A percentile compares a stretch with the other conserved stretches of the same genome.
These are phyloP conservation scores for Polypterus bichir DNA, from an alignment of 2,113 vertebrate genomes.

Conservation along the genomic window DNA sequence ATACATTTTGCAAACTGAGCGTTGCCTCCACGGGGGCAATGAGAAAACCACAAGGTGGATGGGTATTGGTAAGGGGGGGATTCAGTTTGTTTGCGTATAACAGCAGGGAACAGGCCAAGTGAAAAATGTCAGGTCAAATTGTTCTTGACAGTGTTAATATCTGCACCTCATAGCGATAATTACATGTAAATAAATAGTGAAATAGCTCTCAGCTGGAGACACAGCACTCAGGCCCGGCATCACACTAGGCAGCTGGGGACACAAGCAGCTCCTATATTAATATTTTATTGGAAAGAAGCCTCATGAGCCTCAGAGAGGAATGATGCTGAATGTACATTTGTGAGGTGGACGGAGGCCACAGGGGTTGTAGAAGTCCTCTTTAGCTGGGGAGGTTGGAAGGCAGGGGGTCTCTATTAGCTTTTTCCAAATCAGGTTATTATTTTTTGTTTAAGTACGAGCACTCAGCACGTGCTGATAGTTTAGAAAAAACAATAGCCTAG, in stretches of 20 bases:
- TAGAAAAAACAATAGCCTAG: too few species aligned
- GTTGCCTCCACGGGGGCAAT: neutral
- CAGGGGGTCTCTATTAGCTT: neutral
- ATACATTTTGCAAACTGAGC: neutral
- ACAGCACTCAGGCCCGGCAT: conserved; percentile 50
- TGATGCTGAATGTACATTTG: conserved; percentile 11
- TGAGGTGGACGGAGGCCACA: neutral
- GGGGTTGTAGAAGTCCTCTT: too few species aligned
- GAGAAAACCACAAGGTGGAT: neutral
- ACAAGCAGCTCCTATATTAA: conserved; percentile 19
- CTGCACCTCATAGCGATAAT: conserved; percentile 98
- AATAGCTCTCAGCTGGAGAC: conserved; percentile 98
- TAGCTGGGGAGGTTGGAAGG: conserved; percentile 3
- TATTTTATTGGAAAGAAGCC: conserved; percentile 16
- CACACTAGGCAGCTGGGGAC: conserved; percentile 78
- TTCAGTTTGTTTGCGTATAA: conserved; percentile 43
- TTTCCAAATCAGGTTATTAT: too few species aligned
- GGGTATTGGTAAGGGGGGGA: conserved; percentile 6
- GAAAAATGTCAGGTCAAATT: conserved; percentile 99
- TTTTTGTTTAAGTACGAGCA: too few species aligned
- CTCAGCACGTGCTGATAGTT: too few species aligned
- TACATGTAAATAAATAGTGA: conserved; percentile 99
- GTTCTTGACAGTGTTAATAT: conserved; percentile 99
- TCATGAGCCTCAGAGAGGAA: conserved; percentile 12
- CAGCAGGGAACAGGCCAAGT: conserved; percentile 69